A percentile compares a stretch with the other conserved stretches of the same genome.
Evolutionary conservation across 2,888 invertebrate species (phyloP).

Genomic region (Hirtodrosophila trivittata): DNA sequence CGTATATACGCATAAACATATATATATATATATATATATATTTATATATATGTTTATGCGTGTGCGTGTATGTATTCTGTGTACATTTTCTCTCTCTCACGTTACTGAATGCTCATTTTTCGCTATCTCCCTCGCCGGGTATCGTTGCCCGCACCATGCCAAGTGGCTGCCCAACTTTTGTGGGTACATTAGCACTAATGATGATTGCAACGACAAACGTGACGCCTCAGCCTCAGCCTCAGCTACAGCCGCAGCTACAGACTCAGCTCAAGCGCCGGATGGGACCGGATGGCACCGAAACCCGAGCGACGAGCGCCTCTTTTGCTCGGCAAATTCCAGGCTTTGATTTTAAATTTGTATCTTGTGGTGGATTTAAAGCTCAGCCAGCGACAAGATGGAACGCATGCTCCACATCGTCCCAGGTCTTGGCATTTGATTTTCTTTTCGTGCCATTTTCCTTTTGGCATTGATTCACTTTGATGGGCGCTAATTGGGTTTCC

Average conservation of each 20-base stretch:
- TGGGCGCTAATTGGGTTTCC: conserved; percentile 68
- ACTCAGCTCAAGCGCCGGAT: background rate
- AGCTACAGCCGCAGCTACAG: conserved; percentile 6
- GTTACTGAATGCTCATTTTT: conserved; percentile 4
- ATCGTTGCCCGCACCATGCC: conserved; percentile 33
- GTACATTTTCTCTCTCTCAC: conserved; percentile 20
- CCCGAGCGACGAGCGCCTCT: background rate
- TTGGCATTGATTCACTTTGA: conserved; percentile 73
- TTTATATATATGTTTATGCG: conserved; percentile 15
- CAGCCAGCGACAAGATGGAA: conserved; percentile 11
- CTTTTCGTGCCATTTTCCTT: conserved; percentile 25
- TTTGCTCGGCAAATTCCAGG: conserved; percentile 51
- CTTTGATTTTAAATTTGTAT: conserved; percentile 74
- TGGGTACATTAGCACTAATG: conserved; percentile 85
- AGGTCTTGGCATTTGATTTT: conserved; percentile 33
- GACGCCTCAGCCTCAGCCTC: conserved; percentile 56
- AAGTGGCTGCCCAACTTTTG: conserved; percentile 82
- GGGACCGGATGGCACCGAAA: conserved; percentile 1
- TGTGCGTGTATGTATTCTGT: conserved; percentile 5
- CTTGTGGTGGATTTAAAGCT: conserved; percentile 41
- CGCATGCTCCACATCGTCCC: conserved; percentile 19
- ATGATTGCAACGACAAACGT: conserved; percentile 84
- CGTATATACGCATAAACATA: conserved; percentile 1
- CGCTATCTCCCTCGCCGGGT: conserved; percentile 12
- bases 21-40: conserved; percentile 13